Conservation (phyloP, 2,113 vertebrate species). For the Protobothrops flavoviridis region DNA sequence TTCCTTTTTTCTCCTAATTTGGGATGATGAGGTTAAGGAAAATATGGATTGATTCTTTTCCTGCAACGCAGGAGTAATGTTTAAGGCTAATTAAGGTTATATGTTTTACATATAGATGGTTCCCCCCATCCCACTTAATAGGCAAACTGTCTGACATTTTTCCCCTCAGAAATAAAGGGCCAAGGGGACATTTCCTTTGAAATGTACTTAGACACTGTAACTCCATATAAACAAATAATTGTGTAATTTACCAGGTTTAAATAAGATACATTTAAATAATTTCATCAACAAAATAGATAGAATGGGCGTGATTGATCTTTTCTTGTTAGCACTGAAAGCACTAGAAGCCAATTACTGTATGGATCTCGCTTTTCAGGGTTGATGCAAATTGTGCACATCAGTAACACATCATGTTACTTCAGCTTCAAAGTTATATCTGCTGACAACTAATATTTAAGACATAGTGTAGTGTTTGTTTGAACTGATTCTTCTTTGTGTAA, state of each 20-base stretch:
- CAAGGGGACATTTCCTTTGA: neutral
- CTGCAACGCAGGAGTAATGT: neutral
- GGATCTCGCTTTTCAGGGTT: neutral
- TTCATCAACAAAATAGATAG: neutral
- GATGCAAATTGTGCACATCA: neutral
- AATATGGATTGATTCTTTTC: neutral
- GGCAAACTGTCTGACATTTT: neutral
- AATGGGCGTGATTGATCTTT: neutral
- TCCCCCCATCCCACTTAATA: neutral
- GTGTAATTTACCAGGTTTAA: neutral
- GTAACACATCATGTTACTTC: neutral
- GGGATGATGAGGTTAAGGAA: neutral
- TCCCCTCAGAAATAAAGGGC: neutral
- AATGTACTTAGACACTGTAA: neutral
- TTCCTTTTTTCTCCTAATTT: neutral
- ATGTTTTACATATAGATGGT: too few species aligned
- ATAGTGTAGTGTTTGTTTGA: neutral
- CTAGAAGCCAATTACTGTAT: neutral
- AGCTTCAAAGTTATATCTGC: neutral
- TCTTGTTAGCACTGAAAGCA: neutral
- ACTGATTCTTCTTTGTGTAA: neutral
- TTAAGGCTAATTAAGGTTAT: neutral
- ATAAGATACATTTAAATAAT: neutral
- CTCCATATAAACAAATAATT: neutral
- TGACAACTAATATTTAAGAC: neutral